These are phyloP conservation scores for Zoanthus solanderi DNA, from an alignment of 92 coral and sea anemone genomes.

Conservation along the genomic window DNA sequence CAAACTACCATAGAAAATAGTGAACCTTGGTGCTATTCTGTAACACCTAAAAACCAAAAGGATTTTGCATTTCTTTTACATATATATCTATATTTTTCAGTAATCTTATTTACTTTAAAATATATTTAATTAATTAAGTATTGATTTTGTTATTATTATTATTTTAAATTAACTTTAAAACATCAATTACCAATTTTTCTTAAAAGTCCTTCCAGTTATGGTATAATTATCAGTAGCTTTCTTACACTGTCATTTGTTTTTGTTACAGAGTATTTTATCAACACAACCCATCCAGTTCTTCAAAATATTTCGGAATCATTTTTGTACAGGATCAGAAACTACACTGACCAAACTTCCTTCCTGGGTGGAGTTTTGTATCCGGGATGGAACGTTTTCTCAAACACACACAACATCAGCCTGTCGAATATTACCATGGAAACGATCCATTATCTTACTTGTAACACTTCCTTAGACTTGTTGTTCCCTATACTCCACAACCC, in stretches of 20 bases:
- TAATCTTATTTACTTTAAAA: no score
- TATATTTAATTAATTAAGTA: no score
- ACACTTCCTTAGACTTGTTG: constrained; percentile 61
- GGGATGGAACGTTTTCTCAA: constrained; percentile 61
- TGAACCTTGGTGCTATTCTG: no score
- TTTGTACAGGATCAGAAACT: constrained; percentile 41
- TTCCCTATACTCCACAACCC: constrained; percentile 57
- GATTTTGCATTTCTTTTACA: no score
- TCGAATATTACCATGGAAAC: constrained; percentile 59
- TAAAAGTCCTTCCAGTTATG: no score
- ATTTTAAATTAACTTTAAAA: no score
- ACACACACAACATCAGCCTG: constrained; percentile 57
- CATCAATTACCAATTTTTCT: no score
- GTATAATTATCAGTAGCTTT: neutral
- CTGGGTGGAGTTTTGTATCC: constrained; percentile 76
- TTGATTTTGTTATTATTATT: no score
- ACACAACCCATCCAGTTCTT: constrained; percentile 59
- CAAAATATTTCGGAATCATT: constrained; percentile 42
- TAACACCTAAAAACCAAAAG: no score
- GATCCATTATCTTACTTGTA: constrained; percentile 50
- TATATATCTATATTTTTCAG: no score
- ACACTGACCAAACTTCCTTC: constrained; percentile 50
- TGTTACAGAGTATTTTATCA: constrained; percentile 58
- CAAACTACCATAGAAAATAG: no score
- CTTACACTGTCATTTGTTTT: neutral